Evolutionary conservation across 2,888 invertebrate species (phyloP), one percentile per base, ranked within the genome.

Genomic region (Fissipunctia ypsillon): DNA sequence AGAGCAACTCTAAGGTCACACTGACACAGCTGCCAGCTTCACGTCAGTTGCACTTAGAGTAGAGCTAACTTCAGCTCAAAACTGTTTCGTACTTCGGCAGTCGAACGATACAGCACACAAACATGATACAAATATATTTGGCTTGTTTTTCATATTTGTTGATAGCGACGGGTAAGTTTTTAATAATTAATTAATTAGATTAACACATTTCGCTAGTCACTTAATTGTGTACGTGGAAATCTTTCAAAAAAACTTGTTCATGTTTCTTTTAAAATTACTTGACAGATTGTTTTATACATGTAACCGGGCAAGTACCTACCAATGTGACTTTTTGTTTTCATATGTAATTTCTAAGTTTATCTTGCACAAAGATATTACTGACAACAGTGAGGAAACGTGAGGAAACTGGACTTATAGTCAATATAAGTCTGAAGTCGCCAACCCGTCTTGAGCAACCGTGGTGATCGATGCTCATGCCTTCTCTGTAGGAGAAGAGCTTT

Each of bases 91-190:
- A 61, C 14, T 35, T 10, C 22, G 35, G 38, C 38, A 50, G 50
- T 19, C 50, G 19, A 12, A 28, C 28, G 7, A 48, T 38, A 38
- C 35, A 57, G 56, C 16, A 16, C n/a, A 57, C 6, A 31, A 48
- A 48, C 5, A 70, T 72, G 71, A 25, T 31, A 7, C 57, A 57
- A 1, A 31, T 16, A 16, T 38, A 38, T 38, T 16, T 72, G 16
- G 38, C n/a, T 41, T 6, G 7, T 38, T 19, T 72, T 41, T 16
- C 19, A 48, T 70, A 12, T n/a, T 38, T 70, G 48, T n/a, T 57
- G 14, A 41, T 70, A 10, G 10, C 41, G 1, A 10, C 48, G 14
- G 71, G 71, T 72, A 41, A 69, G 69, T 69, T 50, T 48, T n/a
- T 22, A 10, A 25, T 35, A 9, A 25, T 14, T 25, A 65, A n/a